Percentiles rank a stretch among this genome's conserved stretches.
These are phyloP conservation scores for Gobiocypris rarus DNA, from an alignment of 2,113 vertebrate species.

Conservation along the genomic window DNA sequence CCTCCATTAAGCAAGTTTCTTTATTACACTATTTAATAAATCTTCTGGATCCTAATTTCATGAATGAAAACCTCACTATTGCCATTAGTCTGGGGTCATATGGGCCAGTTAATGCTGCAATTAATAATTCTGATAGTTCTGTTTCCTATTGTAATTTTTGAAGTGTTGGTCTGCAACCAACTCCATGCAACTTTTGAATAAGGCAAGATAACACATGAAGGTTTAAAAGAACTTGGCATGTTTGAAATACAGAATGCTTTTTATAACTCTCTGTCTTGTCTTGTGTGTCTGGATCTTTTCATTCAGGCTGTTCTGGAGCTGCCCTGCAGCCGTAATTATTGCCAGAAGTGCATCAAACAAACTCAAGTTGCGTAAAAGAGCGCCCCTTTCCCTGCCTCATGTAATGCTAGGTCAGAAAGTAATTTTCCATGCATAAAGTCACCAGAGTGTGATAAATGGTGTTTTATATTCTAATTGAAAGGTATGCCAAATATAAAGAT, in stretches of 20 bases:
- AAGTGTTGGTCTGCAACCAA: not conserved
- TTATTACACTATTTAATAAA: not conserved
- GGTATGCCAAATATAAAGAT: not conserved
- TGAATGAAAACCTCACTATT: not conserved
- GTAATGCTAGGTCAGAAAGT: constrained; percentile 31
- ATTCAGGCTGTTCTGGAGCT: constrained; percentile 49
- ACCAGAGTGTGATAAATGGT: constrained; percentile 12
- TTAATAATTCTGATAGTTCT: not conserved
- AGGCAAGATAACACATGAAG: not conserved
- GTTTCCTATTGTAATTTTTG: not conserved
- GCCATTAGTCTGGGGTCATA: too few species aligned
- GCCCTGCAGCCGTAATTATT: constrained; percentile 60
- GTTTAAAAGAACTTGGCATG: not conserved
- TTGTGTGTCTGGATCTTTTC: constrained; percentile 55
- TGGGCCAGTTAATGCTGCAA: not conserved
- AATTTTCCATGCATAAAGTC: not conserved
- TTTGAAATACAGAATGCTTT: constrained; percentile 21
- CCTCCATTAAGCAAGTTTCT: constrained; percentile 9
- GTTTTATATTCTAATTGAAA: constrained; percentile 7
- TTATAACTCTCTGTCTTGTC: constrained; percentile 37
- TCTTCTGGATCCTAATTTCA: not conserved
- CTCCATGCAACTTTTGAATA: not conserved
- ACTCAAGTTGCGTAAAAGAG: constrained; percentile 49
- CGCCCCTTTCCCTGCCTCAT: constrained; percentile 53
- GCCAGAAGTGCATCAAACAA: constrained; percentile 61